These are phyloP conservation scores for Elegia similella DNA, from an alignment of 2,888 invertebrate genomes.

Conservation along the genomic window DNA sequence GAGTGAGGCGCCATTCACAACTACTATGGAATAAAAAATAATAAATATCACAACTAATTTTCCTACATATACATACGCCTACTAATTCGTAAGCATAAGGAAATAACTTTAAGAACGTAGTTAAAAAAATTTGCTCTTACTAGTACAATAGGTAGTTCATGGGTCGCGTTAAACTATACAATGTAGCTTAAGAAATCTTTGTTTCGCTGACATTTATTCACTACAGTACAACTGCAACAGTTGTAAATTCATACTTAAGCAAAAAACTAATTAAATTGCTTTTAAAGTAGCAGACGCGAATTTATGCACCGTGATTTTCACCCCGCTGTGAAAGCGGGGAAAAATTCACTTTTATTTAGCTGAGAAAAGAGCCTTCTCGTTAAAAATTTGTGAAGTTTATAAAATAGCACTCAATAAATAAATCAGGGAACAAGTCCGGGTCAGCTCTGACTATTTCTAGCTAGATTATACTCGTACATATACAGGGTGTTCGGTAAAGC, in stretches of 20 bases:
- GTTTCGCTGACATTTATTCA: slow-evolving; percentile 1
- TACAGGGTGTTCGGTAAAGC: too few species aligned
- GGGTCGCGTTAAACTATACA: neutral
- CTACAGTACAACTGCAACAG: neutral
- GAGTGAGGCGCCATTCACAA: too few species aligned
- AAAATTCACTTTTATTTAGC: slow-evolving; percentile 6
- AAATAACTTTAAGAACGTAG: too few species aligned
- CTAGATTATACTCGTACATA: neutral
- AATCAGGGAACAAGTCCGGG: slow-evolving; percentile 1
- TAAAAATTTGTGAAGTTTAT: slow-evolving; percentile 9
- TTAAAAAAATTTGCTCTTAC: too few species aligned
- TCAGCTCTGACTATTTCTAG: neutral
- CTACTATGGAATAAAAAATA: too few species aligned
- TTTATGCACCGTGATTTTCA: slow-evolving; percentile 14
- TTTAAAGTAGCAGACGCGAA: slow-evolving; percentile 12
- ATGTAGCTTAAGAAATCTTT: neutral
- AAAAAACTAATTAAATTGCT: slow-evolving; percentile 13
- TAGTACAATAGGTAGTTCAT: neutral
- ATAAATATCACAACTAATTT: too few species aligned
- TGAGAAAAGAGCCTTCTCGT: slow-evolving; percentile 9
- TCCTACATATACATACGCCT: too few species aligned
- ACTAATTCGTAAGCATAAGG: too few species aligned
- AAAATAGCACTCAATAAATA: slow-evolving; percentile 13
- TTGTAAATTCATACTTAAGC: slow-evolving; percentile 10
- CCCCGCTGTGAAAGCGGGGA: slow-evolving; percentile 10